Evolutionary conservation across 2,888 invertebrate species (phyloP), one percentile per base, ranked within the genome.

Genomic region (Cataglyphis albicans): DNA sequence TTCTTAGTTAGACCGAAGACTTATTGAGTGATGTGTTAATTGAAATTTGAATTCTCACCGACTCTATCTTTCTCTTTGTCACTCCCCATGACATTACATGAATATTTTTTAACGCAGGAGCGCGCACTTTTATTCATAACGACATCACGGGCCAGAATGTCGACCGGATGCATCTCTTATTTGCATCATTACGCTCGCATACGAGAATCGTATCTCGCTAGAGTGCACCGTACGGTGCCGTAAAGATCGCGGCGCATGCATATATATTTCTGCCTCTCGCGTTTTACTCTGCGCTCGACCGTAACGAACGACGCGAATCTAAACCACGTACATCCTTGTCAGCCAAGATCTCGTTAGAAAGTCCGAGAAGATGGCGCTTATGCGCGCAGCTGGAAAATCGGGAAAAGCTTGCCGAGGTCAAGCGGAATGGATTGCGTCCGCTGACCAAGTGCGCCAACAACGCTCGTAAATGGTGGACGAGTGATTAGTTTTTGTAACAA

Each of bases 331-430:
- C 78, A 35, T 80, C 25, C 73, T 59, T 73, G 78, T 59, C 73
- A 72, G 72, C 44, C 78, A 44, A 15, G 32, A 44, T 68, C 73
- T 80, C 78, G 78, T 80, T 80, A 73, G 78, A 72, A 80, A 73
- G 59, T 81, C 65, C 73, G 73, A 55, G 74, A 41, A 67, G 73
- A 74, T 59, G 61, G 82, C 61, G 80, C 80, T 82, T 48, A 82
- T 82, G 67, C 82, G 63, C 59, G 80, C 68, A 38, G 29, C 80
- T 61, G 82, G 80, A 82, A 82, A 82, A 82, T 82, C 82, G 59
- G 61, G 61, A 67, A 80, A 41, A 32, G 67, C 72, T 76, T 55
- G n/a, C 48, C 41, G 82, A 44, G 44, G 65, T 82, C 82, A 61
- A 67, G 81, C 52, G 65, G 73, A 68, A 84, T 82, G 84, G 74